Base-by-base conservation (phyloP, 2,113 vertebrate genomes). In the Menidia beryllina region DNA sequence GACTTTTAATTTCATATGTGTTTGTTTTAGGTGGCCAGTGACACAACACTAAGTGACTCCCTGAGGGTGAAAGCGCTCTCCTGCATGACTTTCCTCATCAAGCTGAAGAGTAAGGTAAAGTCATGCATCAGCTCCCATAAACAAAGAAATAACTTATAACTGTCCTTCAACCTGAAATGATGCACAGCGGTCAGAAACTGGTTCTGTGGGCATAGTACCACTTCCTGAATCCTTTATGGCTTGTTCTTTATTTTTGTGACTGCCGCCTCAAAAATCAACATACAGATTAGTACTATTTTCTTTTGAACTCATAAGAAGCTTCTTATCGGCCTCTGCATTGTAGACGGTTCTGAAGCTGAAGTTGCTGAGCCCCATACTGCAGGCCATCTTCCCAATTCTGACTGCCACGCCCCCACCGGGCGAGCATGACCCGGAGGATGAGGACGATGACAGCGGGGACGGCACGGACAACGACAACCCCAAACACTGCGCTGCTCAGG, bases 401-500 rank as follows among this genome's bases (percentile, higher is more conserved):
- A 90, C 89, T 51, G 92, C 95, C 0, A 90, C 91, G 26, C 96
- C 96, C 0, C 91, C 92, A 0, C 79, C 91, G 17, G 96, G 95
- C 5, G 90, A 95, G 73, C 86, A 95, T 66, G 96, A 96, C 74
- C 94, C 94, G 0, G 95, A 96, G 59, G 95, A 97, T 43, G 89
- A 93, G 23, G 94, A 95, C 66, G 84, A 86, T 0, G 89, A 93
- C 7, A 36, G 20, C 0, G 93, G 92, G 6, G 93, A 94, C 2
- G 88, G 89, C 26, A 67, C 72, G 3, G 91, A 93, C 17, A 85
- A 88, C n/a, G 89, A 93, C 45, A 95, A 89, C 10, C 95, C 95
- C 45, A 96, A 96, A 79, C 95, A 96, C 69, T 94, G 92, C 63
- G 95, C 95, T 25, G 93, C 94, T 61, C 96, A 96, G 95, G 96